Percentiles rank a stretch among this genome's conserved stretches.
Conservation (phyloP, 2,888 invertebrate genomes). For the Portevinia maculata region DNA sequence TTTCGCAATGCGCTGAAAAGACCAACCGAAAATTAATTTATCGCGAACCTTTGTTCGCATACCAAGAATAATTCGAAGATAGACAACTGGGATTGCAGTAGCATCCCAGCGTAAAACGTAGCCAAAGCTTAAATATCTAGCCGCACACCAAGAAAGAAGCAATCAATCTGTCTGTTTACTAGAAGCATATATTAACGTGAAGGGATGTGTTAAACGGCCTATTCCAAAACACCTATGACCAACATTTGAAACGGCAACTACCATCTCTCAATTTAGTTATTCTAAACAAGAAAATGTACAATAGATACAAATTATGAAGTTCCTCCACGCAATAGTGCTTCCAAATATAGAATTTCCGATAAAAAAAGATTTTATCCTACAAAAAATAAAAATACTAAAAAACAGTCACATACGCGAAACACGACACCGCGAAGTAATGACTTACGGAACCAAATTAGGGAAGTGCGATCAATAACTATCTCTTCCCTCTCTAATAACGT, state of each 20-base stretch:
- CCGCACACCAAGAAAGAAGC: no score
- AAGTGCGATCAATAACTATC: constrained; percentile 69
- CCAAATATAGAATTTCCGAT: constrained; percentile 48
- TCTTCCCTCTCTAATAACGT: constrained; percentile 51
- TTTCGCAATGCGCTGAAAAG: no score
- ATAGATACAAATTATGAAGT: constrained; percentile 8
- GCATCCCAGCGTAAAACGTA: no score
- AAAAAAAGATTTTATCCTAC: constrained; percentile 23
- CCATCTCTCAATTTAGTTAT: constrained; percentile 2
- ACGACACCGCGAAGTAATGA: constrained; percentile 50
- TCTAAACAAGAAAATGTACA: constrained; percentile 2
- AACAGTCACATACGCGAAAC: constrained; percentile 47
- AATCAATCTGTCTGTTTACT: no score
- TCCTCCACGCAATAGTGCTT: constrained; percentile 49
- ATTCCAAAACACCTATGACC: constrained; percentile 19
- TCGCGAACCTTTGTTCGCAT: no score
- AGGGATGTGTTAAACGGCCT: no score
- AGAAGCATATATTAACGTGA: no score
- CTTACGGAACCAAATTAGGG: constrained; percentile 72
- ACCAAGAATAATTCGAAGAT: no score
- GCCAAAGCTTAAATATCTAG: no score
- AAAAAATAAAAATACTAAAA: constrained; percentile 16
- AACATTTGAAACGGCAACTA: constrained; percentile 14
- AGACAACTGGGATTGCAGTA: no score
- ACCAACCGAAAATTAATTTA: no score